Base-by-base conservation (phyloP, 2,888 invertebrate species). In the Agrochola litura region DNA sequence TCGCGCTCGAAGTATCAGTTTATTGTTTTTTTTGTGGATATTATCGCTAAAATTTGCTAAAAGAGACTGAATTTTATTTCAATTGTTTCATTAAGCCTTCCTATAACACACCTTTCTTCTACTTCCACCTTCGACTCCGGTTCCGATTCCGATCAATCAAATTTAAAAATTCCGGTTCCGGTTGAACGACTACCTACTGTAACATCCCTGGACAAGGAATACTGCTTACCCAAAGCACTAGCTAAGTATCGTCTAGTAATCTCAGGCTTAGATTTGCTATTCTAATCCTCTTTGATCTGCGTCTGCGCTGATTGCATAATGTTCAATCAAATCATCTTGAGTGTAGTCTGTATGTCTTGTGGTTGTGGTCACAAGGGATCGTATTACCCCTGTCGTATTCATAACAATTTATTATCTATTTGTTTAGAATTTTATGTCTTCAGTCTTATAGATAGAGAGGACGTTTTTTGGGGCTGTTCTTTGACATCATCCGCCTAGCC, bases 311-410 rank as follows among this genome's bases (percentile, higher is more conserved):
- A 64, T 54, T 22, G 1, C 12, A 37, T 76, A 64, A 16, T 25
- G 16, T 56, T 60, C 19, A 25, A 30, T 75, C 16, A n/a, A 46
- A 52, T n/a, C 25, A 43, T 54, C 43, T 54, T 19, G 14, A 43
- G 52, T 76, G n/a, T 76, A 46, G 43, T 52, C 30, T 37, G 16
- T 64, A 10, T 54, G n/a, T 25, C 16, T 76, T 76, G 63, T 37
- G 76, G 63, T 52, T 30, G 19, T 22, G 43, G 25, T 52, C 6
- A 41, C 2, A 37, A 43, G 30, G n/a, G n/a, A 76, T 76, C n/a
- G 30, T 43, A 43, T 76, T 43, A 16, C 73, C 46, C n/a, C n/a
- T 52, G 52, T 10, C 30, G 14, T 30, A 43, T 30, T 30, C 16
- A 22, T 49, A 61, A 54, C 10, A 37, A 64, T 64, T 16, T 46